Conservation (phyloP, 2,888 invertebrate genomes). For the Oxycera nigricornis region DNA sequence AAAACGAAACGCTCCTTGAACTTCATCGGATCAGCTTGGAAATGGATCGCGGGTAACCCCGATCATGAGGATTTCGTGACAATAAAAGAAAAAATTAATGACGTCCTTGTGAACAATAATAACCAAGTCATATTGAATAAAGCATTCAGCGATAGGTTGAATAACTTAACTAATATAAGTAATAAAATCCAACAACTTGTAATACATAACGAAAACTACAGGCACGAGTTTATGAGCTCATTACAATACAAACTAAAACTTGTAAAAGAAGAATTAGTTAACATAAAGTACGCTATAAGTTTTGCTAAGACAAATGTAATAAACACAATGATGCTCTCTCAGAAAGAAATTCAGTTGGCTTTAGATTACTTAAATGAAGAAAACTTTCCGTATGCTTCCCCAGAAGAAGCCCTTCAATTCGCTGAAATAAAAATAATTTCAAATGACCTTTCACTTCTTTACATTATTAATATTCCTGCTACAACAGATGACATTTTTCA, state of each 20-base stretch:
- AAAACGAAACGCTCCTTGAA: background rate
- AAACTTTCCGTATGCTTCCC: background rate
- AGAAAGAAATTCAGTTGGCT: background rate
- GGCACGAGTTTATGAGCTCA: background rate
- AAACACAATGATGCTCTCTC: background rate
- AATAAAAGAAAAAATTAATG: background rate
- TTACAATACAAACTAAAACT: background rate
- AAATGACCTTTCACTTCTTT: background rate
- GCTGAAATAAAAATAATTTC: background rate
- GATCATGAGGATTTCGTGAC: slow-evolving; percentile 1
- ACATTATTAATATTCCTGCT: slow-evolving; percentile 1
- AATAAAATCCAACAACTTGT: background rate
- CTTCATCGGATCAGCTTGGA: background rate
- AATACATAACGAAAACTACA: background rate
- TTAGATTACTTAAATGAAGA: background rate
- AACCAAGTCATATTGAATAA: background rate
- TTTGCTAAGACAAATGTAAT: background rate
- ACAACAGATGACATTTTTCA: background rate
- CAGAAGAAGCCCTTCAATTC: background rate
- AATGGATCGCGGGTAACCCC: slow-evolving; percentile 5
- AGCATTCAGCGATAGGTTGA: background rate
- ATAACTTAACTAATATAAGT: background rate
- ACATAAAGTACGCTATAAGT: background rate
- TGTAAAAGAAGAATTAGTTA: background rate
- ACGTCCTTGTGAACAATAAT: background rate